Percentiles rank a stretch among this genome's conserved stretches.
Conservation (phyloP, 2,113 vertebrate species). For the Odocoileus virginianus region DNA sequence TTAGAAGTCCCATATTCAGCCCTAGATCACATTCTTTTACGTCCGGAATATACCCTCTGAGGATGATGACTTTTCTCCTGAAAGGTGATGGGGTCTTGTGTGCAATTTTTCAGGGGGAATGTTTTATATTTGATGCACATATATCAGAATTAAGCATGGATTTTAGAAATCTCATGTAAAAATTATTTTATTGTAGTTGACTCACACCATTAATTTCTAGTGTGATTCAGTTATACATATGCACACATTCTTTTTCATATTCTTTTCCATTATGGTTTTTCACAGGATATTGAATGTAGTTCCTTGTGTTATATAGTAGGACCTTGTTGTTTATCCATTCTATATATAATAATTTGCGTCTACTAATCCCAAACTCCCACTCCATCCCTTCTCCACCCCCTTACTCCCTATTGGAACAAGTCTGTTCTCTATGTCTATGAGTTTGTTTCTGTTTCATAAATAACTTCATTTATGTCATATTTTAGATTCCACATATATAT, state of each 20-base stretch:
- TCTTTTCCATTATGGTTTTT: not conserved
- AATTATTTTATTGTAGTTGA: not conserved
- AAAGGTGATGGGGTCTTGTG: not conserved
- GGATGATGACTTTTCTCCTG: not conserved
- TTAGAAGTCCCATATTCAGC: not conserved
- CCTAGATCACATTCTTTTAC: not conserved
- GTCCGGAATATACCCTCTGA: not conserved
- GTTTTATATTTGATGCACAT: not conserved
- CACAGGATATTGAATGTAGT: not conserved
- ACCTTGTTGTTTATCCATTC: not conserved
- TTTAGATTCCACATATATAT: not conserved
- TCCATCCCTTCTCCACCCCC: not conserved
- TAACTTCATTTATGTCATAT: not conserved
- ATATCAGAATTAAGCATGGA: not conserved
- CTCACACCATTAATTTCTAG: not conserved
- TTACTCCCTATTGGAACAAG: not conserved
- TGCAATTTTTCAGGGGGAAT: not conserved
- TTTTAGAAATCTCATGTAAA: not conserved
- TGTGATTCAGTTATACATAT: not conserved
- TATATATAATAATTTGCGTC: not conserved
- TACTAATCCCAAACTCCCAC: not conserved
- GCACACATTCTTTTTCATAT: not conserved
- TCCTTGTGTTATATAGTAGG: not conserved
- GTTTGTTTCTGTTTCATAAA: not conserved
- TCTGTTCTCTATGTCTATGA: not conserved